Base-by-base conservation (phyloP, 2,888 invertebrate genomes). In the Iselma pallidipennis region DNA sequence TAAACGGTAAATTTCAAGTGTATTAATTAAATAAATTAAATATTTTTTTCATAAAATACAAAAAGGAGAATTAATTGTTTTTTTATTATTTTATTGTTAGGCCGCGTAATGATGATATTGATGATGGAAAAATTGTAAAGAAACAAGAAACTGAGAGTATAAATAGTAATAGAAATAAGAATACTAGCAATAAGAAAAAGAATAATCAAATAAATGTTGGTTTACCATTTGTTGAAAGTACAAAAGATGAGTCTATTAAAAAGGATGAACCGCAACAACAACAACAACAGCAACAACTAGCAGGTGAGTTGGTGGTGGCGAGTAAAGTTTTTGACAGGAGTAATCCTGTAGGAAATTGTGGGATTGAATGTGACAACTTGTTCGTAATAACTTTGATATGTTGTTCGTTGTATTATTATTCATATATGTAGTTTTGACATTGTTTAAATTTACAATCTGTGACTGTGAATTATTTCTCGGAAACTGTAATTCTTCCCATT, bases 281-380 rank as follows among this genome's bases (percentile, higher is more conserved):
- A n/a, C n/a, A n/a, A n/a, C n/a, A n/a, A n/a, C n/a, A n/a, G n/a
- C 56, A 59, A 19, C 65, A 64, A 14, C 58, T 62, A 14, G 59
- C 58, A 52, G 66, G 65, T 59, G 53, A 54, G 28, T 42, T 55
- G 21, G 5, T 37, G 28, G 28, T 55, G 21, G 5, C 19, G 14
- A n/a, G n/a, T 37, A 37, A 14, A 37, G 37, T 51, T 37, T 52
- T 51, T 42, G 23, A n/a, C 50, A 29, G n/a, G 10, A 28, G 19
- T 25, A 26, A 26, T 14, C 12, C 9, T 3, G 49, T 12, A 16
- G 14, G 19, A 26, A 49, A 25, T 14, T 14, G 23, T 14, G 23
- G n/a, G 4, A 33, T 5, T n/a, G n/a, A 4, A 33, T n/a, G 1
- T 4, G 12, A 31, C 31, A 33, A 33, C 31, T 14, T 33, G 31